Evolutionary conservation across 1,140 invertebrate genomes (phyloP).

Genomic region (Centruroides vittatus): DNA sequence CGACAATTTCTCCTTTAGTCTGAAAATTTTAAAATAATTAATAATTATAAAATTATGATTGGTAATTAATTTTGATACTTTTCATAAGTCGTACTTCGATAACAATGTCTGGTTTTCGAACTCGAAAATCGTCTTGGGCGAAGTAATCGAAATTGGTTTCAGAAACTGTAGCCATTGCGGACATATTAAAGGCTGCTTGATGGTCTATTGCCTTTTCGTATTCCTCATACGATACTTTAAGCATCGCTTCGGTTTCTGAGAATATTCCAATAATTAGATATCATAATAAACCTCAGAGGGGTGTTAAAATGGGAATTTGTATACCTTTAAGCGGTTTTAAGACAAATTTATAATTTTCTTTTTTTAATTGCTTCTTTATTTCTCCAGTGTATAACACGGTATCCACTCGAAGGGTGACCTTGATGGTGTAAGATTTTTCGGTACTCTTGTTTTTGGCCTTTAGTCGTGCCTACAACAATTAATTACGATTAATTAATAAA

Average conservation of each 20-base stretch:
- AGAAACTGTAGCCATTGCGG: conserved; percentile 58
- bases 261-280: neutral
- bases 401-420: conserved; percentile 54
- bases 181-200: conserved; percentile 67
- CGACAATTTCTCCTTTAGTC: conserved; percentile 39
- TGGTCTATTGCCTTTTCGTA: conserved; percentile 60
- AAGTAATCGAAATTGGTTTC: conserved; percentile 76
- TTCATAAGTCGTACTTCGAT: conserved; percentile 38
- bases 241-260: conserved; percentile 43
- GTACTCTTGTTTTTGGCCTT: conserved; percentile 52
- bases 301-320: neutral
- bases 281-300: neutral
- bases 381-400: conserved; percentile 64
- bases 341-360: conserved; percentile 43
- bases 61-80: neutral
- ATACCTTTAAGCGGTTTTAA: conserved; percentile 42
- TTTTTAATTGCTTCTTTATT: conserved; percentile 51
- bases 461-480: conserved; percentile 38
- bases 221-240: conserved; percentile 60
- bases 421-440: conserved; percentile 43
- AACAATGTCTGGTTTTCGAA: conserved; percentile 76
- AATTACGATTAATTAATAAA: neutral
- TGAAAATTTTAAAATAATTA: conserved; percentile 4
- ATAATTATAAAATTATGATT: neutral
- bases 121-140: conserved; percentile 73